Conservation (phyloP, 1,140 invertebrate genomes). For the Ips nitidus region DNA sequence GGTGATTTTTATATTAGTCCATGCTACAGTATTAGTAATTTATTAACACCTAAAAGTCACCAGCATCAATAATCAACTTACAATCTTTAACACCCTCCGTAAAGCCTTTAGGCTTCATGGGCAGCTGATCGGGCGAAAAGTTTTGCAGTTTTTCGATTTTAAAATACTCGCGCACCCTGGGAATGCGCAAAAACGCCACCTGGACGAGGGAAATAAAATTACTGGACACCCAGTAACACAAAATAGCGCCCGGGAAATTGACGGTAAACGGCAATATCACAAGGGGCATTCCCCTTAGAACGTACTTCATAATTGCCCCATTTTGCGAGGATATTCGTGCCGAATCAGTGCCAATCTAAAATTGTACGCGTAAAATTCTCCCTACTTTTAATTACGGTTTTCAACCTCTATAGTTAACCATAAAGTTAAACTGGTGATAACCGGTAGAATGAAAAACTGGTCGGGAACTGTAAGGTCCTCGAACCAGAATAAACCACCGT, state of each 20-base stretch:
- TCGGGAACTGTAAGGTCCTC: constrained; percentile 87
- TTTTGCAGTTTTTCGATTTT: constrained; percentile 71
- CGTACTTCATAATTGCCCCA: constrained; percentile 70
- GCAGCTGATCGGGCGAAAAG: constrained; percentile 60
- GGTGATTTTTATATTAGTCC: constrained; percentile 80
- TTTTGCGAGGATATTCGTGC: constrained; percentile 64
- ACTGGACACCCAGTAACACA: constrained; percentile 87
- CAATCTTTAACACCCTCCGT: constrained; percentile 78
- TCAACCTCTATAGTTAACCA: constrained; percentile 73
- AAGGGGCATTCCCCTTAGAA: constrained; percentile 74
- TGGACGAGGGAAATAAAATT: constrained; percentile 88
- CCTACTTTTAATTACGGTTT: too few relatives aligned
- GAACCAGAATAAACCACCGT: constrained; percentile 93
- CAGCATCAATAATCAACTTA: constrained; percentile 57
- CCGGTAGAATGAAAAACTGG: constrained; percentile 85
- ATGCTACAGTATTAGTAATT: constrained; percentile 59
- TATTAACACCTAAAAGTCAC: neutral
- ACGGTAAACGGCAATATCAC: constrained; percentile 83
- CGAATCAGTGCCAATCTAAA: constrained; percentile 73
- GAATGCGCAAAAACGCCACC: constrained; percentile 76
- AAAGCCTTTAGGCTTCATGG: constrained; percentile 75
- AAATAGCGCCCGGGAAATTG: constrained; percentile 85
- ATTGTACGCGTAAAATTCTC: constrained; percentile 18
- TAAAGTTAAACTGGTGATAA: constrained; percentile 81
- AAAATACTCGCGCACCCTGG: constrained; percentile 72